phyloP scores from a whole-genome alignment of 2,888 invertebrate species.

The Agrenia bidenticulata region DNA sequence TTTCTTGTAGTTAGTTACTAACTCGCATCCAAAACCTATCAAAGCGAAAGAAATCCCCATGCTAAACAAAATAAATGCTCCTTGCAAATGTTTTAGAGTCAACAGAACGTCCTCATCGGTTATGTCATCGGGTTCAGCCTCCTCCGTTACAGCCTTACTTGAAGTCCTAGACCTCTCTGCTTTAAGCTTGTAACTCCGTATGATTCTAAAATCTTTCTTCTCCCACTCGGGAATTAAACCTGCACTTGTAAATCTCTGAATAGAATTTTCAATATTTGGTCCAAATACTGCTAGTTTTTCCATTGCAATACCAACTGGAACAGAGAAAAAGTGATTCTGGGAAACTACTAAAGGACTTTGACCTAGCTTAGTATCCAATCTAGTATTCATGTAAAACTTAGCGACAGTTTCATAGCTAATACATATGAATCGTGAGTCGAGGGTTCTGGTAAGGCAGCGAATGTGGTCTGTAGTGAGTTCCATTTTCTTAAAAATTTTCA shows the following conservation, averaged over 20 bases:
- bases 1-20: not conserved
- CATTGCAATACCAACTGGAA: slow-evolving; percentile 25
- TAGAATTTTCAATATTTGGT: slow-evolving; percentile 10
- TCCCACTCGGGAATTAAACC: slow-evolving; percentile 22
- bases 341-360: slow-evolving; percentile 21
- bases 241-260: slow-evolving; percentile 12
- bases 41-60: not conserved
- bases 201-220: not conserved
- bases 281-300: slow-evolving; percentile 20
- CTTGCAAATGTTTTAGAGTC: slow-evolving; percentile 28
- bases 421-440: slow-evolving; percentile 21
- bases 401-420: slow-evolving; percentile 22
- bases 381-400: slow-evolving; percentile 16
- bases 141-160: not conserved
- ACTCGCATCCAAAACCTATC: not conserved
- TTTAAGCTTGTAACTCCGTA: too few species aligned
- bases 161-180: not conserved
- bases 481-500: slow-evolving; percentile 19
- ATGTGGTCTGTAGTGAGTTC: not conserved
- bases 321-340: slow-evolving; percentile 13
- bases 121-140: not conserved
- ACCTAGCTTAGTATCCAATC: slow-evolving; percentile 24
- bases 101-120: slow-evolving; percentile 16
- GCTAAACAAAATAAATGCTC: slow-evolving; percentile 22
- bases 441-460: not conserved